Conservation (phyloP, 2,888 invertebrate genomes). For the Agonopterix alstromeriana region DNA sequence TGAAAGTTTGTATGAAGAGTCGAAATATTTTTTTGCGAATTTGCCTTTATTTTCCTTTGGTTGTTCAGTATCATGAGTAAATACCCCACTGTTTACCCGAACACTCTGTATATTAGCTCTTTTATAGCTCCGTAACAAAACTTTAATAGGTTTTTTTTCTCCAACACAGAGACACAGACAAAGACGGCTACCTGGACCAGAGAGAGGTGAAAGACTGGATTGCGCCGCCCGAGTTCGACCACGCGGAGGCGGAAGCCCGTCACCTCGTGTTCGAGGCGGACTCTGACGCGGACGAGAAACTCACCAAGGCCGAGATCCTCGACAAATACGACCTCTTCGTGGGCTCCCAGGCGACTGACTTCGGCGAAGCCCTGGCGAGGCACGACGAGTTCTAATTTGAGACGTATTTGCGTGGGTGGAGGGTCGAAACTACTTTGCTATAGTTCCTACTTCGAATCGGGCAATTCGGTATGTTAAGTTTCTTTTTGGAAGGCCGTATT, state of each 20-base stretch:
- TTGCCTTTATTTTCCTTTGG: too few relatives aligned
- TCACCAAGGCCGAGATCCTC: constrained; percentile 93
- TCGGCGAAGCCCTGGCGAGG: constrained; percentile 95
- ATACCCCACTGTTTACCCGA: too few relatives aligned
- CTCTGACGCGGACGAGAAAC: constrained; percentile 90
- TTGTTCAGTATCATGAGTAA: too few relatives aligned
- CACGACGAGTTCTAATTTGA: constrained; percentile 93
- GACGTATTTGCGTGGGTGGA: too few relatives aligned
- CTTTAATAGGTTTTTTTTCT: constrained; percentile 2
- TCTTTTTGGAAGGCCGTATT: too few relatives aligned
- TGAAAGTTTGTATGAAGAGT: too few relatives aligned
- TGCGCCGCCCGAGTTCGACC: constrained; percentile 96
- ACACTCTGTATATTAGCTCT: too few relatives aligned
- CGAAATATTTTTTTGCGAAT: too few relatives aligned
- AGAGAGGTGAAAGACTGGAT: constrained; percentile 96
- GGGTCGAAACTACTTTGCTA: too few relatives aligned
- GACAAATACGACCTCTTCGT: constrained; percentile 98
- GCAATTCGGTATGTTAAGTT: too few relatives aligned
- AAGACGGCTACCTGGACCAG: constrained; percentile 92
- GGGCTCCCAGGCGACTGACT: constrained; percentile 99
- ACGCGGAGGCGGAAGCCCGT: constrained; percentile 96
- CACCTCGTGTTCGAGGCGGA: constrained; percentile 98
- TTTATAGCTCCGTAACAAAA: too few relatives aligned
- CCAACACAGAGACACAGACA: constrained; percentile 83
- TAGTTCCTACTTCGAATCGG: too few relatives aligned